These are phyloP conservation scores for Chelonus insularis DNA, from an alignment of 1,140 invertebrate species.

Conservation along the genomic window DNA sequence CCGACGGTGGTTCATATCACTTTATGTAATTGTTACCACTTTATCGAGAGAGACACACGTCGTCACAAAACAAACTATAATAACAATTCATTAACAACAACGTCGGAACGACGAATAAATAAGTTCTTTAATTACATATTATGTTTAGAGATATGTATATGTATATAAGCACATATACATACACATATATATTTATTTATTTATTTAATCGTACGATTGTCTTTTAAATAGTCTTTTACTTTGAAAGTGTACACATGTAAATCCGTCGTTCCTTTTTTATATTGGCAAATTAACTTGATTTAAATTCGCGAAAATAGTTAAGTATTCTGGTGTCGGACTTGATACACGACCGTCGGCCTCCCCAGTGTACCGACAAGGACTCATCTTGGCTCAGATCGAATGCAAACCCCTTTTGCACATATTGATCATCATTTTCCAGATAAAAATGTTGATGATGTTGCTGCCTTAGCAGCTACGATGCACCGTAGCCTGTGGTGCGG, in stretches of 20 bases:
- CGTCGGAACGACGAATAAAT: constrained; percentile 27
- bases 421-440: constrained; percentile 26
- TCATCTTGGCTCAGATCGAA: constrained; percentile 31
- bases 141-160: neutral
- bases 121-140: constrained; percentile 7
- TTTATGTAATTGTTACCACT: constrained; percentile 17
- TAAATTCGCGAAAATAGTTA: constrained; percentile 15
- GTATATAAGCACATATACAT: neutral
- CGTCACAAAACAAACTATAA: constrained; percentile 37
- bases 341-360: constrained; percentile 42
- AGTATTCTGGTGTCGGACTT: constrained; percentile 17
- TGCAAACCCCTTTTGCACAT: constrained; percentile 20
- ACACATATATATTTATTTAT: constrained; percentile 6
- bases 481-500: constrained; percentile 49
- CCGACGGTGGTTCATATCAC: constrained; percentile 8
- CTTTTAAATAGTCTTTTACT: neutral
- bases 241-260: neutral
- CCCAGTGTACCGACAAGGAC: constrained; percentile 45
- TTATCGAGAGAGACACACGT: constrained; percentile 31
- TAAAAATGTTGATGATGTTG: constrained; percentile 24
- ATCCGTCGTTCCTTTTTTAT: neutral
- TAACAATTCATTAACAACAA: constrained; percentile 34
- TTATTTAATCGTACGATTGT: no score
- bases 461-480: constrained; percentile 49
- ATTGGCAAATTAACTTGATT: neutral